These are phyloP conservation scores for Oxygymnocypris stewartii DNA, from an alignment of 2,113 vertebrate species.

Conservation along the genomic window DNA sequence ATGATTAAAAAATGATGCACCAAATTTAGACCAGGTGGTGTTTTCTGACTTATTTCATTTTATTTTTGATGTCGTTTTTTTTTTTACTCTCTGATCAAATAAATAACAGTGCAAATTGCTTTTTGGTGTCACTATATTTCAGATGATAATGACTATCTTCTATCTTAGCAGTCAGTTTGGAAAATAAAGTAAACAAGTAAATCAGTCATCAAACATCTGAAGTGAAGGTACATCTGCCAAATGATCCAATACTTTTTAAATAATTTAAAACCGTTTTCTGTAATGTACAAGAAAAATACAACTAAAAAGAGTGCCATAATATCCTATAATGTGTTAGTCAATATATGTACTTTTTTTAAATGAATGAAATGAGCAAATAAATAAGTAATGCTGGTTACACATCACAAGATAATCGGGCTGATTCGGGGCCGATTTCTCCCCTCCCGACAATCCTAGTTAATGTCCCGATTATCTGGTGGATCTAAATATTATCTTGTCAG, in stretches of 20 bases:
- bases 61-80: slow-evolving; percentile 23
- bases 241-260: slow-evolving; percentile 1
- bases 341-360: neutral
- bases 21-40: neutral
- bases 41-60: slow-evolving; percentile 39
- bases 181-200: neutral
- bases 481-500: no score
- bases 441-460: no score
- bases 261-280: neutral
- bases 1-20: neutral
- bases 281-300: neutral
- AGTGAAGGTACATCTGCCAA: slow-evolving; percentile 15
- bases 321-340: slow-evolving; percentile 18
- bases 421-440: no score
- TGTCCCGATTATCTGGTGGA: no score
- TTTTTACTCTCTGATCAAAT: slow-evolving; percentile 30
- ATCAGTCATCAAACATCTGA: neutral
- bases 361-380: neutral
- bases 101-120: slow-evolving; percentile 51
- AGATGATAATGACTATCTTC: slow-evolving; percentile 19
- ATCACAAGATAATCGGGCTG: no score
- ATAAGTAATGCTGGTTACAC: no score
- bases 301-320: neutral
- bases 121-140: slow-evolving; percentile 41
- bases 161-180: slow-evolving; percentile 1